Evolutionary conservation across 2,888 invertebrate genomes (phyloP), one percentile per base, ranked within the genome.

Genomic region (Euplagia quadripunctaria): DNA sequence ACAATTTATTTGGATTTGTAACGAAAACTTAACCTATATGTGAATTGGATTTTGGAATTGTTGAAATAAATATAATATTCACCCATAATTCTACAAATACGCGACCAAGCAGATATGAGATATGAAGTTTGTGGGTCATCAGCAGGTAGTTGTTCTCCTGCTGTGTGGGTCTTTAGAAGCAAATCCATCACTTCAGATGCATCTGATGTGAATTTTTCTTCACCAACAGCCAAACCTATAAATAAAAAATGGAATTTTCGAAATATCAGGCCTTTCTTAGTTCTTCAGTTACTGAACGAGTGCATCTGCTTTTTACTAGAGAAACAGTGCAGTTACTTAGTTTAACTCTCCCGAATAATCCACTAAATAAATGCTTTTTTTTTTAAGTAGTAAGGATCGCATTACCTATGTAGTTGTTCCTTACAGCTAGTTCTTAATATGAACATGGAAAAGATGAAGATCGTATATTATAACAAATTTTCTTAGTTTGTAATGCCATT

Each of bases 81-180:
- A 96, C 96, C 96, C 92, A 99, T 96, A 86, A 99, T 98, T 94
- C 99, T 99, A 95, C 99, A 99, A 94, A 99, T 99, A 82, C 99
- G 97, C 0, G 99, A 99, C 99, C 99, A 99, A 0, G 99, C 99
- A 0, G 99, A 99, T 83, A 99, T 99, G 92, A 99, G 97, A 94
- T 99, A 99, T 16, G 99, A 99, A 43, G 99, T 98, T 94, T 99
- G 99, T 2, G 99, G 99, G 94, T 99, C 99, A 89, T 99, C 99
- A 78, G 99, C 99, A 0, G 98, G 97, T 80, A 99, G 93, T 86
- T 97, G 97, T 42, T 97, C 97, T 80, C 97, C 97, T 87, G 98
- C 98, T 11, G 98, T 97, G 91, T 99, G 99, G 0, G 99, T 98
- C 93, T 98, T 98, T 80, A 99, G 92, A 71, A 99, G 95, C 95